Evolutionary conservation across 2,113 vertebrate genomes (phyloP), one percentile per base, ranked within the genome.

Genomic region (Nothobranchius kuhntae): DNA sequence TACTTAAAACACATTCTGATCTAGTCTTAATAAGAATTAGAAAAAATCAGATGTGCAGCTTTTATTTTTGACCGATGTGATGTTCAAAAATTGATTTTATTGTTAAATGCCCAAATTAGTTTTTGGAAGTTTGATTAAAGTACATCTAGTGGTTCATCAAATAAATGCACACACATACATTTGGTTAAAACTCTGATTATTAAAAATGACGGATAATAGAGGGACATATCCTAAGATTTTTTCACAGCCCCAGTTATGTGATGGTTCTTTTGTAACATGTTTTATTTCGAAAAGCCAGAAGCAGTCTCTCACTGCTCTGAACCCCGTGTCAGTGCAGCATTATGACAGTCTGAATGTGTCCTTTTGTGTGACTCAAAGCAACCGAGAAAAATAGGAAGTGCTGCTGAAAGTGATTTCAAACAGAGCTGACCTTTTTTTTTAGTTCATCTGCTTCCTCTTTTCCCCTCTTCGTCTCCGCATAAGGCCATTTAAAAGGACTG

Each of bases 311-410:
- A 13, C 68, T 53, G 62, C 68, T 66, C 65, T 78, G 65, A 86
- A 72, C 83, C 70, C 44, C 14, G 69, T 48, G 77, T 81, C 73
- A 84, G 71, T 7, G 12, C 45, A 47, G 56, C 67, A 82, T 61
- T 63, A 35, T 13, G 65, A 55, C 56, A 44, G 47, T 30, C 77
- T 85, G 72, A 77, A 83, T 51, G 73, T 73, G 78, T 78, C 63
- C 80, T 75, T 74, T 76, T 86, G 66, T 60, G 58, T 77, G 47
- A 65, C 82, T 47, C 47, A 52, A 73, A 78, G 69, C 75, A 65
- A 77, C 68, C n/a, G 15, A 54, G 65, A 70, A 44, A 80, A 85
- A 79, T 54, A 77, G 78, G 86, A 90, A 89, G 75, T 79, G 47
- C 56, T 78, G 71, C 80, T 71, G 77, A 80, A 84, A 82, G 61